Percentiles rank a stretch among this genome's conserved stretches.
Conservation (phyloP, 2,888 invertebrate species). For the Dryocosmus kuriphilus region DNA sequence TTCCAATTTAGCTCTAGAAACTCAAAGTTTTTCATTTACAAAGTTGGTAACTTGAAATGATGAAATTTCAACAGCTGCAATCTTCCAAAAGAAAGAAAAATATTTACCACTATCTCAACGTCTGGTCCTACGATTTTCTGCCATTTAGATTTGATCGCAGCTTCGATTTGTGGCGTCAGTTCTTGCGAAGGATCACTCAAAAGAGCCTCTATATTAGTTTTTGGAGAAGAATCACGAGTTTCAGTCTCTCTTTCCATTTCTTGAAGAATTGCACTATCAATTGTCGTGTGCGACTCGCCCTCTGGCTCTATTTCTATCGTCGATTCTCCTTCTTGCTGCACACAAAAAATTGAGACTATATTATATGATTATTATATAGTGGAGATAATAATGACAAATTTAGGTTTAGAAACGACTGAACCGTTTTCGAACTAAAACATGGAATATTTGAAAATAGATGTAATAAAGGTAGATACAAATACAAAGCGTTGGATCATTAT, state of each 20-base stretch:
- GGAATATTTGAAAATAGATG: too few relatives aligned
- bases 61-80: too few relatives aligned
- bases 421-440: too few relatives aligned
- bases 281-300: constrained; percentile 88
- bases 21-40: background rate
- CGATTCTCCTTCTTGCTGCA: constrained; percentile 83
- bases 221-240: constrained; percentile 84
- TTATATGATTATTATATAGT: too few relatives aligned
- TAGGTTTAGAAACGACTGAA: too few relatives aligned
- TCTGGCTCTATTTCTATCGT: constrained; percentile 87
- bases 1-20: background rate
- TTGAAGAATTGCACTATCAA: constrained; percentile 81
- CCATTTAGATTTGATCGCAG: constrained; percentile 90
- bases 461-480: too few relatives aligned
- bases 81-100: background rate
- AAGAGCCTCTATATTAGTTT: constrained; percentile 72
- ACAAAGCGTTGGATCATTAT: too few relatives aligned
- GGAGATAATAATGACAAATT: too few relatives aligned
- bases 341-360: constrained; percentile 10
- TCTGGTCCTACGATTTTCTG: constrained; percentile 88
- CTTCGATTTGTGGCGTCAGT: constrained; percentile 84
- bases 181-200: constrained; percentile 77
- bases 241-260: constrained; percentile 81
- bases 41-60: background rate
- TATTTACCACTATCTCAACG: constrained; percentile 89